These are phyloP conservation scores for Sceloporus tristichus DNA, from an alignment of 2,113 vertebrate species.

Conservation along the genomic window DNA sequence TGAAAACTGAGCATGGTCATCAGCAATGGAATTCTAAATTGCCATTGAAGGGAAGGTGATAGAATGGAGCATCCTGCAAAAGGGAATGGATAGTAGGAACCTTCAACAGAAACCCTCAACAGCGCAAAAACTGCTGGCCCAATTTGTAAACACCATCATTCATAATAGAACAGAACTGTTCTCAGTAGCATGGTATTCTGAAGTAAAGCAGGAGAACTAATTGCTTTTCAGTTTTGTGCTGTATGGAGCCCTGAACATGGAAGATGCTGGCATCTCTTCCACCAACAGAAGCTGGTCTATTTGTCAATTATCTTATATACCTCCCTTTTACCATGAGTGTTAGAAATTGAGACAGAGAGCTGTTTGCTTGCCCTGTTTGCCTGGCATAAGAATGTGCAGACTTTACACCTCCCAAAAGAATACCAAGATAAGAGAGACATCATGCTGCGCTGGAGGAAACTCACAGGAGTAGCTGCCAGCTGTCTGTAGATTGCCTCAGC, in stretches of 20 bases:
- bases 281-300: neutral
- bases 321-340: neutral
- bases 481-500: slow-evolving; percentile 89
- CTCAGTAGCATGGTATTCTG: neutral
- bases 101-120: neutral
- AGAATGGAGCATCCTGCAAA: neutral
- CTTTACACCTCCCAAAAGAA: neutral
- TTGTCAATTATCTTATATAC: neutral
- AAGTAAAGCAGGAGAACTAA: neutral
- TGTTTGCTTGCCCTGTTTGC: neutral
- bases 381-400: neutral
- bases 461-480: slow-evolving; percentile 74
- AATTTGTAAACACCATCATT: neutral
- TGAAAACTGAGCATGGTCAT: neutral
- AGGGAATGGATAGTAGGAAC: neutral
- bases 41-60: neutral
- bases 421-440: neutral
- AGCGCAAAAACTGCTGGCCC: neutral
- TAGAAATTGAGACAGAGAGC: neutral
- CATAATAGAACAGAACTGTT: neutral
- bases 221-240: neutral
- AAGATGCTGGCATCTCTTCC: neutral
- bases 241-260: neutral
- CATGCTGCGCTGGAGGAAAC: neutral
- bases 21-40: neutral